These are phyloP conservation scores for Nycticryphes semicollaris DNA, from an alignment of 2,113 vertebrate genomes.

Conservation along the genomic window DNA sequence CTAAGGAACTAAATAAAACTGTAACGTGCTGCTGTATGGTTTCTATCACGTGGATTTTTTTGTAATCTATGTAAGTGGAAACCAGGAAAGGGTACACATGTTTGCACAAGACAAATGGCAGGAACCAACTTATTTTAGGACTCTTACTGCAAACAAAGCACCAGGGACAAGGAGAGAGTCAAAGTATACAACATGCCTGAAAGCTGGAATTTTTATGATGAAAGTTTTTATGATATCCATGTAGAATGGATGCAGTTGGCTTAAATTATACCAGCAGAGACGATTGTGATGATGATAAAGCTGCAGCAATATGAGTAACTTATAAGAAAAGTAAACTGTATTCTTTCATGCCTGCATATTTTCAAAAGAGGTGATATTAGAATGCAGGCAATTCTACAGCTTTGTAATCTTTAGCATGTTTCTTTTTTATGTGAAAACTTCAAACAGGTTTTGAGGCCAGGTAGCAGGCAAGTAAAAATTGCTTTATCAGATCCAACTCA, in stretches of 20 bases:
- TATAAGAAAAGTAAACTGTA: not conserved
- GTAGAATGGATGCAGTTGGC: not conserved
- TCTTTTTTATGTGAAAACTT: not conserved
- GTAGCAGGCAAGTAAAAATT: not conserved
- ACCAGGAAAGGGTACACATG: not conserved
- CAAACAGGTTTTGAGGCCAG: not conserved
- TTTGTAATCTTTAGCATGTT: not conserved
- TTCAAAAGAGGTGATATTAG: not conserved
- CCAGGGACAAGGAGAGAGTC: not conserved
- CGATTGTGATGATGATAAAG: not conserved
- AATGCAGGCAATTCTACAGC: not conserved
- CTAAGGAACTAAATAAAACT: slow-evolving; percentile 38
- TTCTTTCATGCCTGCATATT: not conserved
- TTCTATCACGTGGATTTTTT: not conserved
- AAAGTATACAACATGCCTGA: not conserved
- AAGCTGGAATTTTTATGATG: not conserved
- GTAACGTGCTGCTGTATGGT: not conserved
- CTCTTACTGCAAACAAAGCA: not conserved
- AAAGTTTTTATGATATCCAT: not conserved
- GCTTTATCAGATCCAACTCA: not conserved
- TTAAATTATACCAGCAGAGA: not conserved
- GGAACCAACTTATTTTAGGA: not conserved
- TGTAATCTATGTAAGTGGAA: not conserved
- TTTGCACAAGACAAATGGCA: not conserved
- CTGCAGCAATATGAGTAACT: not conserved